Conservation (phyloP, 2,797 vertebrate genomes). For the Xiphorhynchus erythropygius region DNA sequence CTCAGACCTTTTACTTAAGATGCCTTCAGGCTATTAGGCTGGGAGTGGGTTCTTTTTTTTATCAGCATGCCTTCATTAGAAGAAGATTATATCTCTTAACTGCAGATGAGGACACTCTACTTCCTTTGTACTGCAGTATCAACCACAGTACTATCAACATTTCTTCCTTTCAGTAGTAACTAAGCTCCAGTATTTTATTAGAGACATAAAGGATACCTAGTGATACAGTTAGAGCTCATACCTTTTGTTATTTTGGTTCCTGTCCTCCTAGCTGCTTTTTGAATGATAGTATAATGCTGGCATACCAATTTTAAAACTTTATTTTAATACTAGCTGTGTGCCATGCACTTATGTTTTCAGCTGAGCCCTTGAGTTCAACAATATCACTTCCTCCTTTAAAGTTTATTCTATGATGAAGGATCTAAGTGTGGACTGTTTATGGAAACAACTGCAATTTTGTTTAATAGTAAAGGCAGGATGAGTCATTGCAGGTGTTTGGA, state of each 20-base stretch:
- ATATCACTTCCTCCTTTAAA: not conserved
- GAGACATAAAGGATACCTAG: not conserved
- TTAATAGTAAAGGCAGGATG: not conserved
- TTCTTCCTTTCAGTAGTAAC: not conserved
- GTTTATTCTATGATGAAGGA: not conserved
- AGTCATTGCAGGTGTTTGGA: not conserved
- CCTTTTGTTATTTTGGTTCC: not conserved
- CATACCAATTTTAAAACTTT: not conserved
- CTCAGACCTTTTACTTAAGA: slow-evolving; percentile 24
- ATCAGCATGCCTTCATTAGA: slow-evolving; percentile 22
- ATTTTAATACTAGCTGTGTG: not conserved
- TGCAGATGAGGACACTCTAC: not conserved
- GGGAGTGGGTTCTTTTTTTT: not conserved
- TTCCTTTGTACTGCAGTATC: slow-evolving; percentile 19
- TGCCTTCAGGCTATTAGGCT: slow-evolving; percentile 31
- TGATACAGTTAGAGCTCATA: not conserved
- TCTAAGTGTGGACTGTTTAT: not conserved
- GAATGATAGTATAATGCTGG: not conserved
- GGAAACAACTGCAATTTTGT: not conserved
- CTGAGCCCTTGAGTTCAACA: not conserved
- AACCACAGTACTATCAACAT: not conserved
- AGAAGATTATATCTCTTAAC: slow-evolving; percentile 12
- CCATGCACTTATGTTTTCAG: not conserved
- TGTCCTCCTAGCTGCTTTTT: not conserved
- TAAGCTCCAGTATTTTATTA: not conserved